A percentile compares a stretch with the other conserved stretches of the same genome.
phyloP scores from a whole-genome alignment of 2,113 vertebrate genomes.

The Uria aalge region DNA sequence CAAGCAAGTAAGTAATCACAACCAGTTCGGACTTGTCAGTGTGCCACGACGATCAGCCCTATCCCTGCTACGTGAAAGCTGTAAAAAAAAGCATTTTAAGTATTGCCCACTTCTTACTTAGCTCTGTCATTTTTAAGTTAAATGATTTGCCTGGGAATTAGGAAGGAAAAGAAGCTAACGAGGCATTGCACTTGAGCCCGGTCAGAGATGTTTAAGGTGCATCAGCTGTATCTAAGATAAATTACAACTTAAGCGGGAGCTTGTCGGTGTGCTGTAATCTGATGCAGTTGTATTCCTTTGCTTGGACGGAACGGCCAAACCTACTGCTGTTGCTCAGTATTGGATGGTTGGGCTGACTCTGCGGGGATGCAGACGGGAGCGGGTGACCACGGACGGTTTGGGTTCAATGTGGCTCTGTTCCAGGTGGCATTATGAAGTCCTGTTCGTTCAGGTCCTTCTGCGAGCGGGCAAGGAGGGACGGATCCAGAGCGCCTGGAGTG shows the following conservation, averaged over 20 bases:
- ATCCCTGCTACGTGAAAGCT: not conserved
- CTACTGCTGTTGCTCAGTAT: accelerated
- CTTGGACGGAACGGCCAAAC: not conserved
- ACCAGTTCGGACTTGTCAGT: not conserved
- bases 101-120: not conserved
- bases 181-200: too few relatives aligned
- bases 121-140: not conserved
- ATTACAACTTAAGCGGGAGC: not conserved
- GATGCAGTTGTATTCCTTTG: accelerated
- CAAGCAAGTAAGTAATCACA: conserved; percentile 82
- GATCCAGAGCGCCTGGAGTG: conserved; percentile 78
- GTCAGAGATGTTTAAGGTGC: not conserved
- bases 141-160: not conserved
- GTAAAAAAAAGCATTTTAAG: not conserved
- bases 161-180: not conserved
- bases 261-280: not conserved
- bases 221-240: not conserved
- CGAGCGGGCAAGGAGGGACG: conserved; percentile 82
- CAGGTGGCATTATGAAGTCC: conserved; percentile 89
- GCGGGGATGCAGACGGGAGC: not conserved
- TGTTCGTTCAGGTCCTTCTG: conserved; percentile 90
- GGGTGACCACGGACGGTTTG: accelerated
- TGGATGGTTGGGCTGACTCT: not conserved
- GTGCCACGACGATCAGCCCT: accelerated
- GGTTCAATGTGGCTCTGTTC: conserved; percentile 26